These are phyloP conservation scores for Rhopalosiphum padi DNA, from an alignment of 1,140 invertebrate species.

Conservation along the genomic window DNA sequence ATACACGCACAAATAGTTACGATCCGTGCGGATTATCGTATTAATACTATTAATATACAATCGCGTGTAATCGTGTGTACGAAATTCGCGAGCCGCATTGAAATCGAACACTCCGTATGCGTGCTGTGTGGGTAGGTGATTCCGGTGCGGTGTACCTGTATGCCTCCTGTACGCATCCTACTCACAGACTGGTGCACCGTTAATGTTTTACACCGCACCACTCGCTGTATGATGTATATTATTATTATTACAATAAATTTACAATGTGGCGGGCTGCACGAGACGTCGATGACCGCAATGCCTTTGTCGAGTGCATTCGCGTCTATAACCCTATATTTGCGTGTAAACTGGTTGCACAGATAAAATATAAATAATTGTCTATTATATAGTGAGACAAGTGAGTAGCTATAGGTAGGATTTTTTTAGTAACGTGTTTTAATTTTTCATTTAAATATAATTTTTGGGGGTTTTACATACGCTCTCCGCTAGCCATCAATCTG, in stretches of 20 bases:
- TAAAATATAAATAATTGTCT: not conserved
- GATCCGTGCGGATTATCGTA: not conserved
- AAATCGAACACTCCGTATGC: not conserved
- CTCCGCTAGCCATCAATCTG: no score
- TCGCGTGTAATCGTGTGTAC: not conserved
- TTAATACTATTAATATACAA: not conserved
- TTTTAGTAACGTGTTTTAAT: not conserved
- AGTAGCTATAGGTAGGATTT: not conserved
- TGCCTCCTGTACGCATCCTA: not conserved
- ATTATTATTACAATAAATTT: not conserved
- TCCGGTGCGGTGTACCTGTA: not conserved
- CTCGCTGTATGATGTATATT: not conserved
- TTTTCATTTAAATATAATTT: not conserved
- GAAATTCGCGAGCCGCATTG: not conserved
- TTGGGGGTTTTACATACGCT: not conserved
- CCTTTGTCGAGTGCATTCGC: not conserved
- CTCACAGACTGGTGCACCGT: conserved; percentile 2
- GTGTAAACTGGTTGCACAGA: not conserved
- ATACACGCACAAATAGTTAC: not conserved
- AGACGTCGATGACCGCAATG: not conserved
- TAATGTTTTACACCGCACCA: not conserved
- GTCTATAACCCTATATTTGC: no score
- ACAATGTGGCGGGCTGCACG: not conserved
- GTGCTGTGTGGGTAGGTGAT: not conserved
- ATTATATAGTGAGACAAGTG: not conserved